These are phyloP conservation scores for Trichogramma dendrolimi DNA, from an alignment of 2,888 invertebrate genomes.

Conservation along the genomic window DNA sequence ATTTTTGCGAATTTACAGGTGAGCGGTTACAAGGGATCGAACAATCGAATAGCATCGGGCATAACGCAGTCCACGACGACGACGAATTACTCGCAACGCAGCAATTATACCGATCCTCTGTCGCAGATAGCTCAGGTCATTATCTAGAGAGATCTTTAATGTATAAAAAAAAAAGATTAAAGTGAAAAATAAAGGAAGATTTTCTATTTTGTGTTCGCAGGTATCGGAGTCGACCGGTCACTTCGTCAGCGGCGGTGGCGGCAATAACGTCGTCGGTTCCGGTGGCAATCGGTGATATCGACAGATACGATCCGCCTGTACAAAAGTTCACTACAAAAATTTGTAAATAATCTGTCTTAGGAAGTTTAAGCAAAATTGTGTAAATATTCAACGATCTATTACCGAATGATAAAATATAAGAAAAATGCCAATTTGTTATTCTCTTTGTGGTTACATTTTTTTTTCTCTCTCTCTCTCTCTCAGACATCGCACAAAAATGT, in stretches of 20 bases:
- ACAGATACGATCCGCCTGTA: too few species aligned
- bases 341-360: conserved; percentile 11
- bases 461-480: too few species aligned
- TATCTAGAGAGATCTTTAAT: not conserved
- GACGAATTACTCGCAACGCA: conserved; percentile 42
- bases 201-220: not conserved
- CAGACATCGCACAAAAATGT: too few species aligned
- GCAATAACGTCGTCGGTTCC: conserved; percentile 18
- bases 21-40: conserved; percentile 46
- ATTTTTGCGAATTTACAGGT: conserved; percentile 34
- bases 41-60: conserved; percentile 43
- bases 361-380: too few species aligned
- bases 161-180: not conserved
- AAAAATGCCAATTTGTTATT: too few species aligned
- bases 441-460: too few species aligned
- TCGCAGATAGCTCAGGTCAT: conserved; percentile 47
- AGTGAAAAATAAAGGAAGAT: not conserved
- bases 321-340: not conserved
- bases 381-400: not conserved
- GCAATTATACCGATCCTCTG: conserved; percentile 45
- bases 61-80: conserved; percentile 41
- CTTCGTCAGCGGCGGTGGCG: not conserved
- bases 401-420: not conserved
- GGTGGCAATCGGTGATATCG: too few species aligned
- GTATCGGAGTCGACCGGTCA: conserved; percentile 21